A percentile compares a stretch with the other conserved stretches of the same genome.
These are phyloP conservation scores for Eristalis arbustorum DNA, from an alignment of 2,888 invertebrate genomes.

Conservation along the genomic window DNA sequence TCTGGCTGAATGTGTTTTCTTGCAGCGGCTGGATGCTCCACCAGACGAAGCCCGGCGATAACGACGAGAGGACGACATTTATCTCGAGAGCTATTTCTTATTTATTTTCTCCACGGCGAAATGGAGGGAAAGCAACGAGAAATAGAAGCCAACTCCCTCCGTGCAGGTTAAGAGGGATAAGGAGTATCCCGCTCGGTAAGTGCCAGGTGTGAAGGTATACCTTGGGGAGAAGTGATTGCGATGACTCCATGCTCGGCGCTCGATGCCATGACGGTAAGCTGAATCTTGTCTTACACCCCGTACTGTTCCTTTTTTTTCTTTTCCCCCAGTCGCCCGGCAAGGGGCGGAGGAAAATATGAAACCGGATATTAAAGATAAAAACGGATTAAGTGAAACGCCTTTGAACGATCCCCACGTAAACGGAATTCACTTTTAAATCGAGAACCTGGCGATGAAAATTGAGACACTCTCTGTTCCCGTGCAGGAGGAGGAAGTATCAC, in stretches of 20 bases:
- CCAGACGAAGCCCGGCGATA: conserved; percentile 9
- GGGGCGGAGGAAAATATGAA: conserved; percentile 9
- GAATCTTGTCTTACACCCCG: background rate
- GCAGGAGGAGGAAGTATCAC: conserved; percentile 11
- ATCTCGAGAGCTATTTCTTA: conserved; percentile 41
- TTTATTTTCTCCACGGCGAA: conserved; percentile 37
- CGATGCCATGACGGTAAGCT: background rate
- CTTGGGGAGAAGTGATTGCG: conserved; percentile 24
- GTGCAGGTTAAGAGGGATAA: conserved; percentile 14
- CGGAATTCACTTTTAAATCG: conserved; percentile 23
- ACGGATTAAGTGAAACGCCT: conserved; percentile 52
- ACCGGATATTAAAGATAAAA: conserved; percentile 68
- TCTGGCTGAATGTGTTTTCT: conserved; percentile 44
- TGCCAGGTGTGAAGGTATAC: conserved; percentile 13
- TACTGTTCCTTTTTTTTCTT: too few species aligned
- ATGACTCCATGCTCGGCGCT: background rate
- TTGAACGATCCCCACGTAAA: conserved; percentile 32
- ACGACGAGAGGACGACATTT: conserved; percentile 33
- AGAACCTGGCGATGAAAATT: conserved; percentile 15
- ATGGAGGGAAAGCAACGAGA: conserved; percentile 36
- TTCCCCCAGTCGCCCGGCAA: background rate
- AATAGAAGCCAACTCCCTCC: conserved; percentile 45
- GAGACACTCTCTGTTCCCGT: background rate
- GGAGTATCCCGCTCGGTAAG: conserved; percentile 8
- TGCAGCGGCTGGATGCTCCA: background rate